Conservation (phyloP, 2,113 vertebrate species). For the Poicephalus meyeri region DNA sequence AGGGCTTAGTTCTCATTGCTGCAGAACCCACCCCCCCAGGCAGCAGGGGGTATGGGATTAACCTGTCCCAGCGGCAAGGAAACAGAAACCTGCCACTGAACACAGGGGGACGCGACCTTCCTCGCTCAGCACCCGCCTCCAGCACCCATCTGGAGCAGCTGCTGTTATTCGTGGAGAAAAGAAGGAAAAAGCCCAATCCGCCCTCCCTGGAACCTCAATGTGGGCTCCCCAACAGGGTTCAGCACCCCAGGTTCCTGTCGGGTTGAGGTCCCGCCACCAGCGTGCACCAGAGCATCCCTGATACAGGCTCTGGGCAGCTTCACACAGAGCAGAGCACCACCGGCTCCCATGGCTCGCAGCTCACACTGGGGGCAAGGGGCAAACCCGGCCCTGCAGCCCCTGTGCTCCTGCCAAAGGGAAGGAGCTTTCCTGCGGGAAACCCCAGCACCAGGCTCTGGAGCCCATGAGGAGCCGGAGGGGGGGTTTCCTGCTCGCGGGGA, state of each 20-base stretch:
- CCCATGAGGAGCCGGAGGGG: no score
- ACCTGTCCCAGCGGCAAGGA: not conserved
- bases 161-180: not conserved
- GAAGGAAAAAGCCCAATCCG: not conserved
- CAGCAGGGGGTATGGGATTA: accelerated
- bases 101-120: accelerated
- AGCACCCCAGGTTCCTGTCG: not conserved
- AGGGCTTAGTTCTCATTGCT: not conserved
- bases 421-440: no score
- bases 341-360: no score
- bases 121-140: not conserved
- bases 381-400: no score
- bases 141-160: not conserved
- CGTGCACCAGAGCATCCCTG: not conserved
- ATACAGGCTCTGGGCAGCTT: not conserved
- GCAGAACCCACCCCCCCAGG: not conserved
- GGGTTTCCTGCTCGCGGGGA: not conserved
- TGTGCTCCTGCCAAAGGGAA: no score
- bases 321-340: no score
- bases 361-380: no score
- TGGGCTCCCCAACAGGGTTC: accelerated
- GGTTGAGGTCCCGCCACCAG: not conserved
- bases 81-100: not conserved
- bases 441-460: no score
- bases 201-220: accelerated